Evolutionary conservation across 2,888 invertebrate species (phyloP).

Genomic region (Clepsis dumicolana): DNA sequence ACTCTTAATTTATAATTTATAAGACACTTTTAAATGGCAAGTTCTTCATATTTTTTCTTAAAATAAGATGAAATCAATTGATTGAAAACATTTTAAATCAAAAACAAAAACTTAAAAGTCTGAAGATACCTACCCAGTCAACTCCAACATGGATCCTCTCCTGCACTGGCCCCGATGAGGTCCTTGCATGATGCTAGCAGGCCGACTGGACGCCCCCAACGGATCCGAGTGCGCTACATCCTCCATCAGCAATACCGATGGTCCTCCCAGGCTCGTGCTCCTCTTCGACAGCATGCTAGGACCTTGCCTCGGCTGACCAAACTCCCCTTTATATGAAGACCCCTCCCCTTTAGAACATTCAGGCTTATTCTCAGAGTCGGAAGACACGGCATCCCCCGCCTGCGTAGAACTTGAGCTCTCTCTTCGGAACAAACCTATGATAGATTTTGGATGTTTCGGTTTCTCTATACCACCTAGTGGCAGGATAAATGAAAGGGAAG

Average conservation of each 20-base stretch:
- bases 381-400: slow-evolving; percentile 76
- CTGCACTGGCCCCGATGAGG: slow-evolving; percentile 89
- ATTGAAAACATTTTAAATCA: background rate
- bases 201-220: slow-evolving; percentile 87
- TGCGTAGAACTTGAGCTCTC: slow-evolving; percentile 92
- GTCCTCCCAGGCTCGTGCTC: slow-evolving; percentile 78
- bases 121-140: slow-evolving; percentile 89
- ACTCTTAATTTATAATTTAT: no score
- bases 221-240: slow-evolving; percentile 87
- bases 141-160: slow-evolving; percentile 93
- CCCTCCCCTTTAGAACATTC: slow-evolving; percentile 75
- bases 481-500: slow-evolving; percentile 57
- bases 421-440: slow-evolving; percentile 95
- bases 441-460: slow-evolving; percentile 93
- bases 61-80: no score
- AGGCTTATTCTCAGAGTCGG: slow-evolving; percentile 85
- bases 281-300: slow-evolving; percentile 77
- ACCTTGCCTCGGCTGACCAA: slow-evolving; percentile 67
- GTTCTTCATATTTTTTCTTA: no score
- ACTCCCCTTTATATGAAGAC: slow-evolving; percentile 69
- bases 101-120: no score
- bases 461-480: slow-evolving; percentile 93
- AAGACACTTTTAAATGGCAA: no score
- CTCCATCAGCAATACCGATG: slow-evolving; percentile 87
- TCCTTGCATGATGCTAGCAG: slow-evolving; percentile 86